A percentile compares a stretch with the other conserved stretches of the same genome.
These are phyloP conservation scores for Protaetia brevitarsis DNA, from an alignment of 1,140 invertebrate species.

Conservation along the genomic window DNA sequence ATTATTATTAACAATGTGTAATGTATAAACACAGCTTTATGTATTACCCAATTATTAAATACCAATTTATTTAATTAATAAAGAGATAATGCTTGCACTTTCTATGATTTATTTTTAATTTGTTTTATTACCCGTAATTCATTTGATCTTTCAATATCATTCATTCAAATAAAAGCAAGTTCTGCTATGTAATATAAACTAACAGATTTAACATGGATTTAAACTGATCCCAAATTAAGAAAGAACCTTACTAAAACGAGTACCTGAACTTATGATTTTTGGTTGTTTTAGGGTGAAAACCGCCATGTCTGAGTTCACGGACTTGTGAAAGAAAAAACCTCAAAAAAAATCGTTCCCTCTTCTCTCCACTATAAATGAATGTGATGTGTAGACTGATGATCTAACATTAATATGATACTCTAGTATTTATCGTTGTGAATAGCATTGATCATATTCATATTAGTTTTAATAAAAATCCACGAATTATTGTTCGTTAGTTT, in stretches of 20 bases:
- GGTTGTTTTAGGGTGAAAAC: slow-evolving; percentile 60
- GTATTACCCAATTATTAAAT: too few species aligned
- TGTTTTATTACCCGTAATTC: slow-evolving; percentile 25
- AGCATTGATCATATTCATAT: slow-evolving; percentile 13
- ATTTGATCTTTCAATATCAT: slow-evolving; percentile 22
- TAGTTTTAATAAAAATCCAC: slow-evolving; percentile 13
- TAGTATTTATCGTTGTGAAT: slow-evolving; percentile 33
- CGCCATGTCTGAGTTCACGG: slow-evolving; percentile 62
- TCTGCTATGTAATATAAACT: too few species aligned
- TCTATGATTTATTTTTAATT: slow-evolving; percentile 30
- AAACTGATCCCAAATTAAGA: too few species aligned
- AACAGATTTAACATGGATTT: too few species aligned
- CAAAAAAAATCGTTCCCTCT: slow-evolving; percentile 27
- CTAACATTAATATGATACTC: slow-evolving; percentile 24
- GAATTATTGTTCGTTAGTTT: slow-evolving; percentile 14
- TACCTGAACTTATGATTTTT: slow-evolving; percentile 11
- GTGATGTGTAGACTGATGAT: slow-evolving; percentile 39
- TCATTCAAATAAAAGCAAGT: background rate
- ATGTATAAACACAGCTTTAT: too few species aligned
- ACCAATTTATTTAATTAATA: too few species aligned
- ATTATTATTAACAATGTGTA: too few species aligned
- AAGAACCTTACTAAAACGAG: background rate
- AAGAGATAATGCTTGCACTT: too few species aligned
- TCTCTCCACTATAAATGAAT: slow-evolving; percentile 30
- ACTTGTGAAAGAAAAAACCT: slow-evolving; percentile 48